Evolutionary conservation across 2,888 invertebrate species (phyloP).

Genomic region (Poecilobothrus nobilitatus): DNA sequence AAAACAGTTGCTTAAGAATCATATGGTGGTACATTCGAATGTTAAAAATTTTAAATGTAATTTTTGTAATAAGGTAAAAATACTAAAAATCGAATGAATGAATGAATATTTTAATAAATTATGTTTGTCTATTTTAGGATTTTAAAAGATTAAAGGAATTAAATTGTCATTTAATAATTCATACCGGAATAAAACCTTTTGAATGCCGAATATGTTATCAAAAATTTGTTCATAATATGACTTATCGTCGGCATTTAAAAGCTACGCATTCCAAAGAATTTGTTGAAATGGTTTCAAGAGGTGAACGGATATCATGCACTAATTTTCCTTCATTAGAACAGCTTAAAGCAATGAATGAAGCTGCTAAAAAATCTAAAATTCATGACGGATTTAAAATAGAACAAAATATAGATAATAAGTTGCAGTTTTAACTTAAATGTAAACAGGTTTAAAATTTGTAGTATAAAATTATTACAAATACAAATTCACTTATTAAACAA

Average conservation of each 20-base stretch:
- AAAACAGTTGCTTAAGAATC: constrained; percentile 44
- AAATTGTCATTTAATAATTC: constrained; percentile 41
- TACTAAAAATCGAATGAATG: too few species aligned
- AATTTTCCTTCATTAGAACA: too few species aligned
- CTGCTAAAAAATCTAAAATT: neutral
- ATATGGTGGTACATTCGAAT: constrained; percentile 41
- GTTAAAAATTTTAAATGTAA: constrained; percentile 39
- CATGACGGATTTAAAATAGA: neutral
- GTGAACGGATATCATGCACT: neutral
- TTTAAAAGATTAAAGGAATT: constrained; percentile 42
- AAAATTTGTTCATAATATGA: constrained; percentile 42
- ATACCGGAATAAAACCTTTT: constrained; percentile 41
- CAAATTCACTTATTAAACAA: too few species aligned
- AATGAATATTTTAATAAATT: too few species aligned
- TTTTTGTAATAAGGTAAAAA: constrained; percentile 31
- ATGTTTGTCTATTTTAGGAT: constrained; percentile 13
- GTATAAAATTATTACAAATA: too few species aligned
- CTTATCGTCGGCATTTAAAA: constrained; percentile 42
- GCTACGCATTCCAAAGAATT: constrained; percentile 41
- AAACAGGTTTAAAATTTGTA: too few species aligned
- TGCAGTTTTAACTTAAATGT: too few species aligned
- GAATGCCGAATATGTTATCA: constrained; percentile 42
- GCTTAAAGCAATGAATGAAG: too few species aligned
- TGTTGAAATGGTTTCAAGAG: constrained; percentile 37
- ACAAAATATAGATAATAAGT: too few species aligned